These are phyloP conservation scores for Drosophila leontia DNA, from an alignment of 1,140 invertebrate species.

Conservation along the genomic window DNA sequence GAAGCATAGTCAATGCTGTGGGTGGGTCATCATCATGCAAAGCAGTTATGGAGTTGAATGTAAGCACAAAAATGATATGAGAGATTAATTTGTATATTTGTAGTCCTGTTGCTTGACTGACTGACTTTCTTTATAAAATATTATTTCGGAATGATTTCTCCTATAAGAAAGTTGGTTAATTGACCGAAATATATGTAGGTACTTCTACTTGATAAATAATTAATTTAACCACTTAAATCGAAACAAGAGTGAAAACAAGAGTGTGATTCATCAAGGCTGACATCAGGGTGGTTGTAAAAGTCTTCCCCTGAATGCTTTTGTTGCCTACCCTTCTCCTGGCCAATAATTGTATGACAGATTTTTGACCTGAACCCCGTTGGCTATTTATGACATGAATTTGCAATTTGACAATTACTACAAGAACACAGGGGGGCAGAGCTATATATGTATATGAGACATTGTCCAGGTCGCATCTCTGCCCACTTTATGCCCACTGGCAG, in stretches of 20 bases:
- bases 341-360: constrained; percentile 38
- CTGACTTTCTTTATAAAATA: background rate
- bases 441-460: constrained; percentile 13
- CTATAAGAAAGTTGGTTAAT: background rate
- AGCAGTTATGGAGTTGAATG: constrained; percentile 36
- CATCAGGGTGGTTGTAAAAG: constrained; percentile 49
- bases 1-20: constrained; percentile 55
- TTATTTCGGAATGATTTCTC: background rate
- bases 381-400: constrained; percentile 78
- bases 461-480: constrained; percentile 5
- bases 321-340: background rate
- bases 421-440: constrained; percentile 26
- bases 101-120: background rate
- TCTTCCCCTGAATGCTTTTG: constrained; percentile 1
- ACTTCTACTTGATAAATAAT: background rate
- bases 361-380: constrained; percentile 59
- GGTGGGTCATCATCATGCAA: constrained; percentile 54
- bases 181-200: too few species aligned
- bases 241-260: background rate
- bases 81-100: background rate
- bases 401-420: constrained; percentile 78
- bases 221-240: background rate
- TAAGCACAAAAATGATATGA: constrained; percentile 9
- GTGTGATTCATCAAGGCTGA: background rate
- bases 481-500: constrained; percentile 57